A percentile compares a stretch with the other conserved stretches of the same genome.
These are phyloP conservation scores for Drosophila bocqueti DNA, from an alignment of 1,140 invertebrate genomes.

Conservation along the genomic window DNA sequence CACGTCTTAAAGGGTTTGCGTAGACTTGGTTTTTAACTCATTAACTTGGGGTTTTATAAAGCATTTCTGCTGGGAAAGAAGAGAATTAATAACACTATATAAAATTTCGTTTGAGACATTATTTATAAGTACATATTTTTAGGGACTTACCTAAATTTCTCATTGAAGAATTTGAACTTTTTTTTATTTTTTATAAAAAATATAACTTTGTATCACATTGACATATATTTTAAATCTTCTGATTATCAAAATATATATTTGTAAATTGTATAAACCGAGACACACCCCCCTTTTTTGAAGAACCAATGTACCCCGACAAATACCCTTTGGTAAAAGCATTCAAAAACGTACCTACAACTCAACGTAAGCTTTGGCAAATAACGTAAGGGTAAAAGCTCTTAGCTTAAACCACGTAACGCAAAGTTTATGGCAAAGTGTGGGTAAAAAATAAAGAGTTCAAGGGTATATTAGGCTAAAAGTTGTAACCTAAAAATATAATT, in stretches of 20 bases:
- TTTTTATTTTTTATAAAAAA: neutral
- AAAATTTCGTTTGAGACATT: too few relatives aligned
- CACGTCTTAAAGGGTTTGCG: neutral
- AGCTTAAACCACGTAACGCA: slow-evolving; percentile 15
- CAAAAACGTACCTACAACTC: slow-evolving; percentile 3
- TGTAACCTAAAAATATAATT: too few relatives aligned
- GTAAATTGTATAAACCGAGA: neutral
- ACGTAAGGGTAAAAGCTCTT: slow-evolving; percentile 31
- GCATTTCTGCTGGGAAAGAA: neutral
- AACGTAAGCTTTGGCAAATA: slow-evolving; percentile 3
- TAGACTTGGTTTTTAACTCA: neutral
- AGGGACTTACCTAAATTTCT: neutral
- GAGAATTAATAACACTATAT: neutral
- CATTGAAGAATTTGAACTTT: neutral
- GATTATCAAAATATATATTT: neutral
- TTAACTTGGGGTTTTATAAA: neutral
- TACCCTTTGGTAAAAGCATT: slow-evolving; percentile 17
- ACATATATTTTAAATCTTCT: neutral
- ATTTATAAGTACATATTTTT: neutral
- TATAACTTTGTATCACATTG: neutral
- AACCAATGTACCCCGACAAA: neutral
- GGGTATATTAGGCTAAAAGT: slow-evolving; percentile 15
- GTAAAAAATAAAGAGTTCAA: neutral
- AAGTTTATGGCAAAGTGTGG: neutral
- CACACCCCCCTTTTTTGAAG: slow-evolving; percentile 38